Conservation (phyloP, 2,113 vertebrate species). For the Thamnophis sirtalis region DNA sequence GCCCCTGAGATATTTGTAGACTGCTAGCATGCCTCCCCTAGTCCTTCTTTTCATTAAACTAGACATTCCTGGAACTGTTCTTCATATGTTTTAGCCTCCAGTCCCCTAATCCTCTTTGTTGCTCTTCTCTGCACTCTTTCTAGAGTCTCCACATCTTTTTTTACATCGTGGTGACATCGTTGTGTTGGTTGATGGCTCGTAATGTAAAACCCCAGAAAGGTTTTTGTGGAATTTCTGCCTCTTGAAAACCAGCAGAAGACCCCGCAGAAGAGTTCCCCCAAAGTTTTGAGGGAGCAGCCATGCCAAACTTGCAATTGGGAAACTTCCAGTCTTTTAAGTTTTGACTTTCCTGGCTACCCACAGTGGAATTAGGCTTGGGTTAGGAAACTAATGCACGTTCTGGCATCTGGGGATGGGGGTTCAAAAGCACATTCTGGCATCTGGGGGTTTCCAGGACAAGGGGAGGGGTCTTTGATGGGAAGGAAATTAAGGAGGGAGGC, state of each 20-base stretch:
- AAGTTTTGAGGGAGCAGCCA: not conserved
- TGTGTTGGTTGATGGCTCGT: not conserved
- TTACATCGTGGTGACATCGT: too few relatives aligned
- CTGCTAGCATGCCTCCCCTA: too few relatives aligned
- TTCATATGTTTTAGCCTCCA: too few relatives aligned
- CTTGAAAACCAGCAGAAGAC: not conserved
- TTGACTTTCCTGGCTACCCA: not conserved
- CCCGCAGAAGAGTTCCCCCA: not conserved
- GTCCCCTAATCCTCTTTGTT: too few relatives aligned
- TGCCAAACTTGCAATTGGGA: not conserved
- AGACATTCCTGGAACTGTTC: too few relatives aligned
- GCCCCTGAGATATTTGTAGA: too few relatives aligned
- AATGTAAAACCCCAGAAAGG: not conserved
- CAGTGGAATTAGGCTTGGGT: not conserved
- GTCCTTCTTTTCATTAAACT: too few relatives aligned
- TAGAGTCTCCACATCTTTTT: too few relatives aligned
- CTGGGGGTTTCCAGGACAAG: not conserved
- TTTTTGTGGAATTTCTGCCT: not conserved
- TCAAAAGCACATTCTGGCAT: not conserved
- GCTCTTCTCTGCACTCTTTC: too few relatives aligned
- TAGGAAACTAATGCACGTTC: not conserved
- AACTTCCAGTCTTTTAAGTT: not conserved
- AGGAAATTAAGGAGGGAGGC: not conserved
- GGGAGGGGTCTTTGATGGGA: not conserved
- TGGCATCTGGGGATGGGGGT: not conserved